These are phyloP conservation scores for Micronycteris hirsuta DNA, from an alignment of 2,113 vertebrate species.

Conservation along the genomic window DNA sequence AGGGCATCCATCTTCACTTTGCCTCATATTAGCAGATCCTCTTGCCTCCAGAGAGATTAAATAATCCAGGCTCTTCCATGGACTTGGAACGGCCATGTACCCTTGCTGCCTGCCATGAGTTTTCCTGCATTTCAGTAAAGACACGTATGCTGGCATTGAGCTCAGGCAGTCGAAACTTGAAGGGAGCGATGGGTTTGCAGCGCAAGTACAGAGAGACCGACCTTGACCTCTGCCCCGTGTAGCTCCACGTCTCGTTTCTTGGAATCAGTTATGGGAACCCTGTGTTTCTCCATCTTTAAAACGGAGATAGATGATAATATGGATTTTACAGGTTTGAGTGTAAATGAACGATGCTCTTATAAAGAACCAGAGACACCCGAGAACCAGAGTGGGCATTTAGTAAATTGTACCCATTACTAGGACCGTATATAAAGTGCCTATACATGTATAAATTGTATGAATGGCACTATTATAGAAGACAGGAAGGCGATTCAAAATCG, in stretches of 20 bases:
- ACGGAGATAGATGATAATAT: not conserved
- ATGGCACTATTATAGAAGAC: not conserved
- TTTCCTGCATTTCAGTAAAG: not conserved
- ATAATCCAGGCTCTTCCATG: not conserved
- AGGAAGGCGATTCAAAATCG: not conserved
- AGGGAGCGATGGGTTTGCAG: not conserved
- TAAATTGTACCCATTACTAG: not conserved
- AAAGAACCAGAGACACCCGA: not conserved
- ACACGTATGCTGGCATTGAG: not conserved
- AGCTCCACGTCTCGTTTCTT: not conserved
- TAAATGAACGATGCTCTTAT: not conserved
- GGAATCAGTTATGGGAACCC: not conserved
- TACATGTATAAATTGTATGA: not conserved
- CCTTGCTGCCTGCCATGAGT: not conserved
- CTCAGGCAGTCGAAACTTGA: not conserved
- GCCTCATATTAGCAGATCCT: not conserved
- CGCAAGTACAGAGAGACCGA: not conserved
- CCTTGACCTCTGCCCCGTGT: not conserved
- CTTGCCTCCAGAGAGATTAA: not conserved
- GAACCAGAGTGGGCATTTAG: not conserved
- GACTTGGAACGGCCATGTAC: not conserved
- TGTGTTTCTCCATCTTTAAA: not conserved
- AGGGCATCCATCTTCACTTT: not conserved
- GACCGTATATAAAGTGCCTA: not conserved
- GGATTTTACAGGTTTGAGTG: not conserved